Conservation (phyloP, 1,140 invertebrate genomes). For the Caenorhabditis tropicalis region DNA sequence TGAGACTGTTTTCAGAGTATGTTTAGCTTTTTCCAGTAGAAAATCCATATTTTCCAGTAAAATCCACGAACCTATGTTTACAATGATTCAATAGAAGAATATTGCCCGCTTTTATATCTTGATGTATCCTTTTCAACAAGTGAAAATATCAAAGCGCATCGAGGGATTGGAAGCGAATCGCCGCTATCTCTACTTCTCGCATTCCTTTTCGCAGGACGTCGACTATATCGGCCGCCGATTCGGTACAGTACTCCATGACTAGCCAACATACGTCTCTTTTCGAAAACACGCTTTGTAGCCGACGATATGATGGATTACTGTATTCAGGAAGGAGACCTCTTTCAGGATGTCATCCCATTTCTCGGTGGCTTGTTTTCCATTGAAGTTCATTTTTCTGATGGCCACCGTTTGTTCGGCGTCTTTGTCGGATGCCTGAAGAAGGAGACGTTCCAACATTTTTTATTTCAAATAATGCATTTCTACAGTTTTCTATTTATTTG, state of each 20-base stretch:
- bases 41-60: no score
- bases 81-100: slow-evolving; percentile 97
- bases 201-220: slow-evolving; percentile 97
- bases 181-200: slow-evolving; percentile 95
- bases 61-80: slow-evolving; percentile 81
- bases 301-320: slow-evolving; percentile 87
- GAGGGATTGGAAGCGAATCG: slow-evolving; percentile 93
- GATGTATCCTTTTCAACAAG: slow-evolving; percentile 88
- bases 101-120: slow-evolving; percentile 96
- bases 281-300: slow-evolving; percentile 98
- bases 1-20: background rate
- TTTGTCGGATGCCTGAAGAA: slow-evolving; percentile 81
- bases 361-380: slow-evolving; percentile 94
- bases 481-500: no score
- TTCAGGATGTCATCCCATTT: slow-evolving; percentile 99
- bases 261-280: slow-evolving; percentile 96
- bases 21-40: background rate
- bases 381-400: slow-evolving; percentile 99
- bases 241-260: slow-evolving; percentile 99
- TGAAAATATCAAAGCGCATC: slow-evolving; percentile 92
- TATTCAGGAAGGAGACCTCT: slow-evolving; percentile 84
- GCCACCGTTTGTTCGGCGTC: slow-evolving; percentile 93
- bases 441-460: no score
- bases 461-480: no score
- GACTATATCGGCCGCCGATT: slow-evolving; percentile 98